Base-by-base conservation (phyloP, 2,888 invertebrate species). In the Smittia sp. region DNA sequence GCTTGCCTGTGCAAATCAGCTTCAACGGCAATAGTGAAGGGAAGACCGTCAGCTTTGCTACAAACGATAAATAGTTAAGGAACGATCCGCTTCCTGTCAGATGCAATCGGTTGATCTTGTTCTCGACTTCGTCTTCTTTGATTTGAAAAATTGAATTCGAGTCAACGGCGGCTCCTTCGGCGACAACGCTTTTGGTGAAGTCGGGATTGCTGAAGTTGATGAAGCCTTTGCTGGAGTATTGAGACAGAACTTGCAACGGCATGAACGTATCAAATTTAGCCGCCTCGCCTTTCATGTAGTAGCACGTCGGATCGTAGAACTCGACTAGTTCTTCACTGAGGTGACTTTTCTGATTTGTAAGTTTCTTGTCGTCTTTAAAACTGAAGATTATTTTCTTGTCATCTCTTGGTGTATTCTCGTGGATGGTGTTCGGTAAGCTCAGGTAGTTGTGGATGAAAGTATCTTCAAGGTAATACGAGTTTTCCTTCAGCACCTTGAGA, bases 61-160 rank as follows among this genome's bases (percentile, higher is more conserved):
- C 87, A 79, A 89, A 89, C 0, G 91, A 90, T 77, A 93, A 85
- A 76, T 91, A 92, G 0, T 93, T 87, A 73, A 86, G 84, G 11
- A 93, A 81, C 20, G 91, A 90, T 0, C 89, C 89, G 63, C 89
- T 89, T 0, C 94, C 95, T 0, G 89, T 88, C 39, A 95, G 83
- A 81, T 92, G 91, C 41, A 92, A 82, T 0, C 86, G 84, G 78
- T 86, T 89, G 6, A 87, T 80, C 52, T 85, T 81, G 63, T 83
- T 83, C 0, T 84, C 81, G 62, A 86, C 83, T 11, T 85, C 81
- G 68, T 88, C 85, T 62, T 85, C 84, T 74, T 85, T 84, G 41
- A 91, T 78, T 72, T 89, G 85, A 76, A 90, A 90, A 9, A 86
- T 83, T n/a, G 82, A 78, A 39, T 82, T 77, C 0, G 85, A 81